Percentiles rank a stretch among this genome's conserved stretches.
Conservation (phyloP, 2,113 vertebrate genomes). For the Stegastes partitus region DNA sequence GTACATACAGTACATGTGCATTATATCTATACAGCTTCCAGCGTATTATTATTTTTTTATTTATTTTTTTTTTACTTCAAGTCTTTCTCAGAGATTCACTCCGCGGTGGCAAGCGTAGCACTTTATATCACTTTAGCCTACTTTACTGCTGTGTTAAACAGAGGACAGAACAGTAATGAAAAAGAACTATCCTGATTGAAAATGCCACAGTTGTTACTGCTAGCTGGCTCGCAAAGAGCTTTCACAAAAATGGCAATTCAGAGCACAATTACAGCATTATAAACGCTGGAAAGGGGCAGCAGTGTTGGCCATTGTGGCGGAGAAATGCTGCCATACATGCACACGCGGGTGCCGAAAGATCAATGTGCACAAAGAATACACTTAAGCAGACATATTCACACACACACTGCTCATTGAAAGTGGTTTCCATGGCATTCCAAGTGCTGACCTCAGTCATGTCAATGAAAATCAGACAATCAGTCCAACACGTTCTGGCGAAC, state of each 20-base stretch:
- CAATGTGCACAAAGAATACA: not conserved
- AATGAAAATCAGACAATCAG: conserved; percentile 45
- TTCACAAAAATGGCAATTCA: conserved; percentile 36
- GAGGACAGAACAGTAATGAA: conserved; percentile 49
- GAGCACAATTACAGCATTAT: conserved; percentile 31
- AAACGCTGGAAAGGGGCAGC: conserved; percentile 11
- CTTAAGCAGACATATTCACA: not conserved
- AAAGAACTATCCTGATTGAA: conserved; percentile 52
- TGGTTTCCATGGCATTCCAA: conserved; percentile 32
- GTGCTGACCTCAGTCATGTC: conserved; percentile 30
- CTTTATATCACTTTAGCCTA: conserved; percentile 53
- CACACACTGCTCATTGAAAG: conserved; percentile 40
- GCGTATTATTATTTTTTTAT: not conserved
- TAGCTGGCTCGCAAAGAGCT: not conserved
- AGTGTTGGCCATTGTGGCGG: not conserved
- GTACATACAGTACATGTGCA: not conserved
- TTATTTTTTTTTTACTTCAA: not conserved
- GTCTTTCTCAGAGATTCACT: conserved; percentile 8
- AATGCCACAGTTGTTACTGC: conserved; percentile 43
- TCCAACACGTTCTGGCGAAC: conserved; percentile 31
- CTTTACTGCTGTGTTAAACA: conserved; percentile 53
- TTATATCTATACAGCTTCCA: not conserved
- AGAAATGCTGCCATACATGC: not conserved
- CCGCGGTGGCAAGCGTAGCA: conserved; percentile 8
- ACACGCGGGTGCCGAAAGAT: conserved; percentile 2